phyloP scores from a whole-genome alignment of 2,797 vertebrate species.

The Artibeus jamaicensis region DNA sequence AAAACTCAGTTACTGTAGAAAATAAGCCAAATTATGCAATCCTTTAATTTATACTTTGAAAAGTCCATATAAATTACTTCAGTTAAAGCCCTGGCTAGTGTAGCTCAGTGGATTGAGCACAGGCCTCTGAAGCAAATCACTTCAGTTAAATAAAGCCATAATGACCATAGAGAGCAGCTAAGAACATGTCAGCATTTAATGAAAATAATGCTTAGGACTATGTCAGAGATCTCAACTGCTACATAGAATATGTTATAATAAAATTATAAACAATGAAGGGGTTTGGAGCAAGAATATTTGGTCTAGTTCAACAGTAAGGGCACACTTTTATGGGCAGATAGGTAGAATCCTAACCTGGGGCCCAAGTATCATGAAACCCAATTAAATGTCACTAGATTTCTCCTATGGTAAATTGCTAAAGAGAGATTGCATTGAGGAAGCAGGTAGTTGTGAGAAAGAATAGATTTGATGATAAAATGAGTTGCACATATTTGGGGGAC shows the following conservation, averaged over 20 bases:
- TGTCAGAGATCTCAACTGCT: background rate
- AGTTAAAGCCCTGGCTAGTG: no score
- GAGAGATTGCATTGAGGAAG: background rate
- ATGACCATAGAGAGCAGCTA: background rate
- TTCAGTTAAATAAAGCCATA: background rate
- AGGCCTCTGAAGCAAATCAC: no score
- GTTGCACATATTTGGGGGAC: constrained; percentile 1
- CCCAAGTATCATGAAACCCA: background rate
- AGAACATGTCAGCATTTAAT: background rate
- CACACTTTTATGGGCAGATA: background rate
- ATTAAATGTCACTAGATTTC: constrained; percentile 31
- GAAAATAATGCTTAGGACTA: background rate
- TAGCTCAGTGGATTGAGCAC: no score
- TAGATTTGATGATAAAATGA: constrained; percentile 49
- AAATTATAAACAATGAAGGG: background rate
- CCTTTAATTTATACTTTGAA: background rate
- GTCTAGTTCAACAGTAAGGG: background rate
- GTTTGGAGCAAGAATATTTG: background rate
- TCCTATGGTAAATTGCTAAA: background rate
- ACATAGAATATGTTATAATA: background rate
- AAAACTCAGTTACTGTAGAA: background rate
- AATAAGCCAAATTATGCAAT: background rate
- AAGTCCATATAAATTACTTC: background rate
- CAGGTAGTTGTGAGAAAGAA: constrained; percentile 19
- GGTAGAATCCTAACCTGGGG: background rate